Base-by-base conservation (phyloP, 2,888 invertebrate genomes). In the Oscheius onirici region DNA sequence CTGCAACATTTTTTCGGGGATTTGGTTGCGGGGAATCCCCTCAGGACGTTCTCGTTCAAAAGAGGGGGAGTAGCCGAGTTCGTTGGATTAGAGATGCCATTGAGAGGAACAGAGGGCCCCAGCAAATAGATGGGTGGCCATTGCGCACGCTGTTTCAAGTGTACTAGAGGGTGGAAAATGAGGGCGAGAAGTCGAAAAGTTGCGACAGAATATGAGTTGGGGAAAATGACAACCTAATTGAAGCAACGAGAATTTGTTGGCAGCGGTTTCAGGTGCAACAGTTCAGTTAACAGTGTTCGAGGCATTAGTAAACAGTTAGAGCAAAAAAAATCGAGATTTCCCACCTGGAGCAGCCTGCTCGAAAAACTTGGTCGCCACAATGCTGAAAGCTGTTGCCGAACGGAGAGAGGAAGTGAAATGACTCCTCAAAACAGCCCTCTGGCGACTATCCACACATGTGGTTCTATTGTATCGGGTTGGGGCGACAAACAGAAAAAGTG, bases 401-500 rank as follows among this genome's bases (percentile, higher is more conserved):
- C 6, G 13, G 51, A 17, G 13, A 52, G 55, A 10, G 28, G 28
- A 55, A 58, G 41, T 40, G 41, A 43, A 58, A 58, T 2, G 58
- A 58, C 41, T 58, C 58, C n/a, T 40, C 41, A 40, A 58, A 58
- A 40, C 40, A 17, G 40, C 26, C 28, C 55, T 24, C 52, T 22
- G 40, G 24, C 22, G 58, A 22, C 34, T 34, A 34, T 34, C 34
- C n/a, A 28, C 3, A 34, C 57, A 26, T 8, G n/a, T 41, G 13
- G 3, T 24, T 52, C 58, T 58, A 58, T 58, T 58, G 58, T 58
- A 58, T 41, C 17, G 41, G 58, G 34, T 34, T 34, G 34, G 8
- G 41, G 55, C 11, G 55, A 55, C 55, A 58, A 40, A 58, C 40
- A 58, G n/a, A 58, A 58, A 58, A 58, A 58, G 58, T 41, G 58